A percentile compares a stretch with the other conserved stretches of the same genome.
Evolutionary conservation across 2,113 vertebrate species (phyloP).

Genomic region (Gambusia affinis): DNA sequence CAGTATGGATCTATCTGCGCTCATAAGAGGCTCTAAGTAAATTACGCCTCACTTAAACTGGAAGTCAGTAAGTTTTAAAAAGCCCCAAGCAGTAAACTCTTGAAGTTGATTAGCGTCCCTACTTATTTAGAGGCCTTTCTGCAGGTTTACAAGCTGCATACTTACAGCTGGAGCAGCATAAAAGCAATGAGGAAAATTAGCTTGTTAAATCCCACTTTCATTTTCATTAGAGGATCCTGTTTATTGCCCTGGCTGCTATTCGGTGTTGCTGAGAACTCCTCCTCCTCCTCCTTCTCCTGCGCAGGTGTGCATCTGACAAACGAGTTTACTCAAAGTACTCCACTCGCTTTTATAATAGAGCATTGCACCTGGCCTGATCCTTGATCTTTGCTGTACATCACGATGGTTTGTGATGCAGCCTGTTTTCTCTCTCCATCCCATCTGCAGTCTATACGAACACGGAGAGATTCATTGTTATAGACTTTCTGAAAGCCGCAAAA

Average conservation of each 20-base stretch:
- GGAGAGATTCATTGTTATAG: not conserved
- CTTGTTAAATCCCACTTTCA: conserved; percentile 23
- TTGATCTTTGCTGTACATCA: not conserved
- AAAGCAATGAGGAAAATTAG: conserved; percentile 33
- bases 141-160: conserved; percentile 26
- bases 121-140: conserved; percentile 13
- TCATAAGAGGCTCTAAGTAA: not conserved
- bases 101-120: conserved; percentile 7
- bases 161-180: conserved; percentile 17
- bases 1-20: not conserved
- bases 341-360: not conserved
- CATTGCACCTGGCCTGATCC: not conserved
- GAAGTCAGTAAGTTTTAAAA: not conserved
- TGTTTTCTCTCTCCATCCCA: not conserved
- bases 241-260: conserved; percentile 8
- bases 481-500: not conserved
- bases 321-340: not conserved
- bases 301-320: conserved; percentile 6
- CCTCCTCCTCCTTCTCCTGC: not conserved
- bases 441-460: not conserved
- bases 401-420: not conserved
- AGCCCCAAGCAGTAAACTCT: not conserved
- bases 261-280: not conserved
- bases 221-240: conserved; percentile 27
- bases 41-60: not conserved